A percentile compares a stretch with the other conserved stretches of the same genome.
These are phyloP conservation scores for Athalia circularis DNA, from an alignment of 2,888 invertebrate genomes.

Conservation along the genomic window DNA sequence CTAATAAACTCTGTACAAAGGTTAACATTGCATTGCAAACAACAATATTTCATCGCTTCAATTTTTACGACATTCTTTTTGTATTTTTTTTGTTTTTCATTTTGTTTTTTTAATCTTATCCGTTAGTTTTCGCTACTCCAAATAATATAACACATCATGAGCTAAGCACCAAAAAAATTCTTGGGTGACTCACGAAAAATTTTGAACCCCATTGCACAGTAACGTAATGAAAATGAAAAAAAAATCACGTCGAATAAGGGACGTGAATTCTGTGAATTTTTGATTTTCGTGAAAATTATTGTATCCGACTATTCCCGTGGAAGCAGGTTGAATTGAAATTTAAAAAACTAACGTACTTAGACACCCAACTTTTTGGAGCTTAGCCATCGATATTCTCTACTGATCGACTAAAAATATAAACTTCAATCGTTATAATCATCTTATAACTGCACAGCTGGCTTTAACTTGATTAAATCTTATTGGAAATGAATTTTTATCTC, in stretches of 20 bases:
- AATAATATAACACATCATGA: slow-evolving; percentile 9
- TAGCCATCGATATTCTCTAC: not conserved
- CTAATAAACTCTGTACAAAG: slow-evolving; percentile 70
- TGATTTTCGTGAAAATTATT: no score
- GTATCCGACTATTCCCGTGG: no score
- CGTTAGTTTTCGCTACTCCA: not conserved
- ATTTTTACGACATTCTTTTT: slow-evolving; percentile 9
- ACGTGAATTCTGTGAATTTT: no score
- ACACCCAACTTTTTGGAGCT: no score
- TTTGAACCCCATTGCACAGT: no score
- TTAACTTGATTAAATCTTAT: slow-evolving; percentile 6
- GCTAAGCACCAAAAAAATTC: no score
- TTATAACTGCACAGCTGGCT: slow-evolving; percentile 34
- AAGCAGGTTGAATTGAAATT: no score
- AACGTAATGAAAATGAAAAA: no score
- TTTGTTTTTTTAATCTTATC: not conserved
- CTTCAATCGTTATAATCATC: slow-evolving; percentile 7
- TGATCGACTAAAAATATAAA: slow-evolving; percentile 30
- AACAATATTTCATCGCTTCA: slow-evolving; percentile 58
- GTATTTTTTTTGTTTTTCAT: slow-evolving; percentile 42
- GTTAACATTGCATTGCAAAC: slow-evolving; percentile 66
- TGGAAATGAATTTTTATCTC: slow-evolving; percentile 1
- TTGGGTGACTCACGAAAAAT: no score
- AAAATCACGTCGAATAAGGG: no score
- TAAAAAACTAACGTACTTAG: no score